Evolutionary conservation across 2,797 vertebrate genomes (phyloP), one percentile per base, ranked within the genome.

Genomic region (Steatocranus sp.): DNA sequence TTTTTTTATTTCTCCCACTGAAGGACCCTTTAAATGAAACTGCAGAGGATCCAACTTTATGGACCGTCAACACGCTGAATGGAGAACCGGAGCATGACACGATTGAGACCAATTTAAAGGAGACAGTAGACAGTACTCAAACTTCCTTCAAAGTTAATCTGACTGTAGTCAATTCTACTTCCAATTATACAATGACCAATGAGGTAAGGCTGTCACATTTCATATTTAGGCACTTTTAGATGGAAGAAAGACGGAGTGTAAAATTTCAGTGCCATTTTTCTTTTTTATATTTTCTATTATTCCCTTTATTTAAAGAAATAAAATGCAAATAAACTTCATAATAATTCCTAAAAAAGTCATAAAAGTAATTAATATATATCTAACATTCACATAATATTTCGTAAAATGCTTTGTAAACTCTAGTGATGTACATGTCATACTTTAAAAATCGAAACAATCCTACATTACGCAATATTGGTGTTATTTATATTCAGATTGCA

Each of bases 1-100:
- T 46, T 43, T 54, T 12, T 12, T 36, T 36, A 36, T 32, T 50
- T 83, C 17, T 77, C 81, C 87, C 7, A 66, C 8, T 86, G 3
- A 91, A 97, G 96, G 92, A 90, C 36, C 53, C 61, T 48, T 74
- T 88, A 10, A 92, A 89, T 84, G 89, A 89, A 83, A 91, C 89
- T 0, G 77, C 86, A 43, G 93, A 92, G 38, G 80, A 38, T 54
- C 86, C 83, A 1, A 85, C 86, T 2, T 17, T 81, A 17, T 93
- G 87, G 93, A 87, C 82, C 7, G 2, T 51, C 50, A 76, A 86
- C 8, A 74, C 84, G 0, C 46, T 50, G 63, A 80, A 85, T 1
- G 18, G 61, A 18, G 86, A 89, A 14, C 51, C 18, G 12, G 80
- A 85, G 20, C 27, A 79, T 1, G 79, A 66, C 51, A 43, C 25